phyloP scores from a whole-genome alignment of 30 jellyfish, hydroid and myxozoan genomes.

The Pelagia noctiluca region DNA sequence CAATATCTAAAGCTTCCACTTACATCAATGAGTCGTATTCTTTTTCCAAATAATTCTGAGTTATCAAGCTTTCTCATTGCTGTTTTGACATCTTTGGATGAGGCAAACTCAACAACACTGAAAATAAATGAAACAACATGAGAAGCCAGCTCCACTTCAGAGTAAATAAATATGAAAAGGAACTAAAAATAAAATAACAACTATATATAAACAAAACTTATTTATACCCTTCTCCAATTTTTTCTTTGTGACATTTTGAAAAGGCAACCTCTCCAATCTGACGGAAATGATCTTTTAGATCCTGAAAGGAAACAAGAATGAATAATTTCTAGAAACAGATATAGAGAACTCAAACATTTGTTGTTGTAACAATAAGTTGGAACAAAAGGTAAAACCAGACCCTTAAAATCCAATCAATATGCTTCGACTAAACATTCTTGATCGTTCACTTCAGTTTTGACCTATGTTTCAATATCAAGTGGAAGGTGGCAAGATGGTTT shows the following conservation, averaged over 20 bases:
- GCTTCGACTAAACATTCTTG: too few species aligned
- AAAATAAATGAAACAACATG: constrained; percentile 25
- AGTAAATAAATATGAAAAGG: too few species aligned
- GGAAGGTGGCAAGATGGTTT: too few species aligned
- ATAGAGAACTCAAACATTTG: too few species aligned
- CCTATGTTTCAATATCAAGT: too few species aligned
- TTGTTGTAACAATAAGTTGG: too few species aligned
- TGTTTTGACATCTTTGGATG: constrained; percentile 70
- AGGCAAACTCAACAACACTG: constrained; percentile 93
- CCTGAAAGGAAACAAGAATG: constrained; percentile 63
- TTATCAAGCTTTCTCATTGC: constrained; percentile 90
- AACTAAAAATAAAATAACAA: background rate
- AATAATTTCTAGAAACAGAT: too few species aligned
- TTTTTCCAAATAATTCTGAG: constrained; percentile 75
- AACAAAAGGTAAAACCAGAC: too few species aligned
- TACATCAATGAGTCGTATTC: constrained; percentile 91
- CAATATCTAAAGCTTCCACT: constrained; percentile 15
- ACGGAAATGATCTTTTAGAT: constrained; percentile 93
- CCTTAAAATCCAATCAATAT: too few species aligned
- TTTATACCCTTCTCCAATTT: constrained; percentile 96
- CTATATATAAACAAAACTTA: background rate
- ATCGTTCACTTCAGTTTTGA: too few species aligned
- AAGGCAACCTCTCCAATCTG: constrained; percentile 98
- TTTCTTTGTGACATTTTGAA: constrained; percentile 97
- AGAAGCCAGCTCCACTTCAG: too few species aligned